Percentiles rank a stretch among this genome's conserved stretches.
Evolutionary conservation across 2,797 vertebrate genomes (phyloP).

Genomic region (Urocyon cinereoargenteus): DNA sequence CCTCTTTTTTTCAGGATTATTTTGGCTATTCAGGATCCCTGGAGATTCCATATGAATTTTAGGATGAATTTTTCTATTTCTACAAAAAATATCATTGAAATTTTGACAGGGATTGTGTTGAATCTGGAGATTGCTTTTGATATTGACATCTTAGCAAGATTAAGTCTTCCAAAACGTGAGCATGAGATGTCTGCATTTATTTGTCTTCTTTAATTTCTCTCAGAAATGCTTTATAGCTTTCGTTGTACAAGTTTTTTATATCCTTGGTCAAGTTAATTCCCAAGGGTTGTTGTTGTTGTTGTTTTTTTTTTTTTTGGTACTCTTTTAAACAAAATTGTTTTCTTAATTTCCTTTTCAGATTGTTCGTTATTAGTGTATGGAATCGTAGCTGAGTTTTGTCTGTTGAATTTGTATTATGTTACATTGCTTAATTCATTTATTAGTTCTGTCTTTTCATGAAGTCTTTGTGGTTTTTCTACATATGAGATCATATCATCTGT

Average conservation of each 20-base stretch:
- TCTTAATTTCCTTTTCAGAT: not conserved
- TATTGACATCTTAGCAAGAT: not conserved
- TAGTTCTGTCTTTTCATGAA: not conserved
- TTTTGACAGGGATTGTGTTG: not conserved
- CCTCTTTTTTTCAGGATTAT: not conserved
- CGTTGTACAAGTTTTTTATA: not conserved
- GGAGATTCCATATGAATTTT: not conserved
- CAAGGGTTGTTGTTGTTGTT: not conserved
- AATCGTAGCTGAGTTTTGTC: not conserved
- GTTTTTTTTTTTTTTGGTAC: not conserved
- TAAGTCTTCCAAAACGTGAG: not conserved
- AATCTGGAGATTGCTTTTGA: not conserved
- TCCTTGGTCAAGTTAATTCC: not conserved
- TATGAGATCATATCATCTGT: not conserved
- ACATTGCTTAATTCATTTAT: not conserved
- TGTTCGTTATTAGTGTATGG: not conserved
- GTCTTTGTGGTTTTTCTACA: not conserved
- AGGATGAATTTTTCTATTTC: not conserved
- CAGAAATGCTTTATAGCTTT: not conserved
- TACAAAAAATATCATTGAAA: not conserved
- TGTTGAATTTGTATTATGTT: not conserved
- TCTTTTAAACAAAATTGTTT: not conserved
- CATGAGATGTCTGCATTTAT: not conserved
- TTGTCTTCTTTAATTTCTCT: not conserved
- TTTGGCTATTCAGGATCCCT: not conserved